Base-by-base conservation (phyloP, 2,113 vertebrate genomes). In the Platichthys stellatus region DNA sequence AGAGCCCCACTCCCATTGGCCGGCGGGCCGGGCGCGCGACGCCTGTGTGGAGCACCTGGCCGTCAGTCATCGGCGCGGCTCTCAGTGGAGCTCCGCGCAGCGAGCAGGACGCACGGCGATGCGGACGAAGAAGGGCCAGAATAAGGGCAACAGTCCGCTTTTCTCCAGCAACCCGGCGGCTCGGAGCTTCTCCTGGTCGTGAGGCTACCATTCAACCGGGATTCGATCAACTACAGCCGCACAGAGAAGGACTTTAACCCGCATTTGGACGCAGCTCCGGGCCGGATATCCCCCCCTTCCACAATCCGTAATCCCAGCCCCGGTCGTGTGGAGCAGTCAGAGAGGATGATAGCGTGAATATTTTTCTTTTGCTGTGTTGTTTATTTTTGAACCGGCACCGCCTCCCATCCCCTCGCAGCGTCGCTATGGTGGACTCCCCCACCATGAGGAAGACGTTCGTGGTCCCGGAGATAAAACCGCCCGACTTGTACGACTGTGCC, bases 401-500 rank as follows among this genome's bases (percentile, higher is more conserved):
- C 68, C 51, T 83, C 56, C 18, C 45, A 61, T 70, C 83, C 78
- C 83, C 45, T 71, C 65, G 75, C 80, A 80, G 83, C 90, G 83
- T 90, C 88, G 93, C 91, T 91, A 97, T 96, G 96, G 95, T 96
- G 92, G 95, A 96, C 90, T 95, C 94, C 40, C 93, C 90, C 90
- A 95, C 94, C 69, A 94, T 92, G 93, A 95, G 94, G 92, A 96
- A 95, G 93, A 96, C 95, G 88, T 96, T 96, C 88, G 93, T 96
- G 83, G 95, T 97, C 79, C 95, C 96, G 76, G 97, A 97, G 92
- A 94, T 97, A 86, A 97, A 96, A 89, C 95, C 96, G 43, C 89
- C 96, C 95, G 96, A 97, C 91, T 93, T 96, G 88, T 97, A 97
- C 88, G 97, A 97, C 81, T 93, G 91, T 78, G 91, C 92, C 63